Base-by-base conservation (phyloP, 2,888 invertebrate species). In the Xestia c-nigrum region DNA sequence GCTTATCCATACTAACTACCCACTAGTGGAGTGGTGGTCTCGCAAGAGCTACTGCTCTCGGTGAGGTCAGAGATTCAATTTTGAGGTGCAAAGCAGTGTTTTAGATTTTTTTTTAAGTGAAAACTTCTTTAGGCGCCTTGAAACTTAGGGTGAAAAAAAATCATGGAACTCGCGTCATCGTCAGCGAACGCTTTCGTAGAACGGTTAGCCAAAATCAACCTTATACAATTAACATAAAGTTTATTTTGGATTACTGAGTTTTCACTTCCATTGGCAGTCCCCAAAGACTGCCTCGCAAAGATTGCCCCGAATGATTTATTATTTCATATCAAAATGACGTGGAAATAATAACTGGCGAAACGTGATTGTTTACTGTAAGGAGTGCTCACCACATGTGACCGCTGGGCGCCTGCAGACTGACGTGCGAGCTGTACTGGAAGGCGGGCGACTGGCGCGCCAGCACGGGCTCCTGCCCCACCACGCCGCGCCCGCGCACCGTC, bases 371-470 rank as follows among this genome's bases (percentile, higher is more conserved):
- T 16, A 59, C 0, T 31, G 3, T 4, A 38, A 38, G 10, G 61
- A 10, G 19, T 10, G 19, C 76, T 38, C 92, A 99, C 99, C 99
- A 99, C 99, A 99, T 99, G 92, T 99, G 99, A 14, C 99, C 99
- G 92, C 99, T 99, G 61, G 99, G 99, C 76, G 99, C 99, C 97
- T 99, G 99, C 87, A 99, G 97, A 89, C 99, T 99, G 73, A 99
- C 99, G 95, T 99, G 99, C 94, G 99, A 99, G 94, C 99, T 99
- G 95, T 99, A 99, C 96, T 99, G 99, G 96, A 99, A 99, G 89
- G 99, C 99, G 78, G 99, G 99, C 88, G 98, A 97, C 81, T 98
- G 97, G 80, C 98, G 97, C 65, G 99, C 99, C 78, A 99, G 97
- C 83, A 99, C 98, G 63, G 99, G 99, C 96, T 99, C 99, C 97